phyloP scores from a whole-genome alignment of 2,113 vertebrate species.

The Saimiri boliviensis region DNA sequence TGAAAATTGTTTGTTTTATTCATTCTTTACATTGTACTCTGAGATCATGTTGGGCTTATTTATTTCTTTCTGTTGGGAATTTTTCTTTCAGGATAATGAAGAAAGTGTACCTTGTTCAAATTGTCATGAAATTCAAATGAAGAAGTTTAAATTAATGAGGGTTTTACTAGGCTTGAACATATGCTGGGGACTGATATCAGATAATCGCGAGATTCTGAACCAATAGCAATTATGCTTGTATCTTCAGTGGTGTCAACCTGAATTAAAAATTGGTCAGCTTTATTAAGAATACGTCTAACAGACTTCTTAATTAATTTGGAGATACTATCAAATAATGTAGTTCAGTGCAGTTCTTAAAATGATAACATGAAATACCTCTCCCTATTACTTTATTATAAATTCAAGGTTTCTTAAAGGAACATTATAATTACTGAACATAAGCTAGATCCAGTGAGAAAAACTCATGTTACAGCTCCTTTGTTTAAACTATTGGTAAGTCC shows the following conservation, averaged over 20 bases:
- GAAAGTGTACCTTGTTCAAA: slow-evolving; percentile 7
- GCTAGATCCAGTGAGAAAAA: neutral
- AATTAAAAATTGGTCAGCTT: slow-evolving; percentile 49
- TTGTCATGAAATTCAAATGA: slow-evolving; percentile 49
- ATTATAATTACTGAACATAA: neutral
- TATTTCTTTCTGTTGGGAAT: neutral
- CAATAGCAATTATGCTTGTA: neutral
- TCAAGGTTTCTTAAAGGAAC: slow-evolving; percentile 7
- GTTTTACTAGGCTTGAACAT: neutral
- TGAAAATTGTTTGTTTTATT: neutral
- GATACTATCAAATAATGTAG: slow-evolving; percentile 59
- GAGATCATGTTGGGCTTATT: neutral
- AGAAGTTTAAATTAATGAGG: slow-evolving; percentile 61
- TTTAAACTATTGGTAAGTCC: neutral
- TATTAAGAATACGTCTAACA: slow-evolving; percentile 27
- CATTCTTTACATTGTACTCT: neutral
- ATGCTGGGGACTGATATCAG: slow-evolving; percentile 45
- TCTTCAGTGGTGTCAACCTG: slow-evolving; percentile 34
- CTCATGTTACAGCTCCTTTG: neutral
- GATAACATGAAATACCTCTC: neutral
- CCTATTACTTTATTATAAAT: slow-evolving; percentile 31
- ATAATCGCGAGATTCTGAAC: slow-evolving; percentile 46
- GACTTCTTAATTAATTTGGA: slow-evolving; percentile 65
- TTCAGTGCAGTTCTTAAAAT: slow-evolving; percentile 33
- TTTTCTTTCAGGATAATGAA: slow-evolving; percentile 9